Evolutionary conservation across 2,113 vertebrate genomes (phyloP).

Genomic region (Alaudala cheleensis): DNA sequence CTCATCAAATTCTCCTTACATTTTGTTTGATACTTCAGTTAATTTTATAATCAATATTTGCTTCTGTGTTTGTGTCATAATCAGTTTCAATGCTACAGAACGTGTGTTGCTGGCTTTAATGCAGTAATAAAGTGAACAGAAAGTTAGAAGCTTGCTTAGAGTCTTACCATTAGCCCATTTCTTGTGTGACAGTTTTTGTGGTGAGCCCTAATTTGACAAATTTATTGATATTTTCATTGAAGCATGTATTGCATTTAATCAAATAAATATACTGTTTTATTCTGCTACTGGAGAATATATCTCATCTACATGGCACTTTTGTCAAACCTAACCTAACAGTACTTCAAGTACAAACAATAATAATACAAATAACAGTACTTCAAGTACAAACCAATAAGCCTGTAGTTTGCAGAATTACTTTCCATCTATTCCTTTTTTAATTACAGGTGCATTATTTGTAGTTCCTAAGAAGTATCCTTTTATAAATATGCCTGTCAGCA

Average conservation of each 20-base stretch:
- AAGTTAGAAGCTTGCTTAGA: not conserved
- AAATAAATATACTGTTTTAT: not conserved
- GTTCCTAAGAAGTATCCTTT: not conserved
- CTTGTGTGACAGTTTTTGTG: not conserved
- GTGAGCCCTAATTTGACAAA: not conserved
- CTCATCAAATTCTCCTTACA: not conserved
- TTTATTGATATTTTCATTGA: not conserved
- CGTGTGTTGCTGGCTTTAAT: not conserved
- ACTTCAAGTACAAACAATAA: not conserved
- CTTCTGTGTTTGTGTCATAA: not conserved
- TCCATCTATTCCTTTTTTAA: not conserved
- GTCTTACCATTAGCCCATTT: not conserved
- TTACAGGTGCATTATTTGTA: not conserved
- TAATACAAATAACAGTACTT: not conserved
- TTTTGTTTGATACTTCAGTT: not conserved
- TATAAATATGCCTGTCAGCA: not conserved
- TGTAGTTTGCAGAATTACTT: not conserved
- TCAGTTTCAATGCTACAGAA: not conserved
- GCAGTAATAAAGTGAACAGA: not conserved
- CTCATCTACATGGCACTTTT: not conserved
- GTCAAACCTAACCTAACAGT: not conserved
- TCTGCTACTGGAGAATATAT: not conserved
- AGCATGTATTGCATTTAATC: not conserved
- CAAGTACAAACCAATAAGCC: not conserved
- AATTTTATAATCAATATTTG: not conserved